phyloP scores from a whole-genome alignment of 1,140 invertebrate species.

The Araneus ventricosus region DNA sequence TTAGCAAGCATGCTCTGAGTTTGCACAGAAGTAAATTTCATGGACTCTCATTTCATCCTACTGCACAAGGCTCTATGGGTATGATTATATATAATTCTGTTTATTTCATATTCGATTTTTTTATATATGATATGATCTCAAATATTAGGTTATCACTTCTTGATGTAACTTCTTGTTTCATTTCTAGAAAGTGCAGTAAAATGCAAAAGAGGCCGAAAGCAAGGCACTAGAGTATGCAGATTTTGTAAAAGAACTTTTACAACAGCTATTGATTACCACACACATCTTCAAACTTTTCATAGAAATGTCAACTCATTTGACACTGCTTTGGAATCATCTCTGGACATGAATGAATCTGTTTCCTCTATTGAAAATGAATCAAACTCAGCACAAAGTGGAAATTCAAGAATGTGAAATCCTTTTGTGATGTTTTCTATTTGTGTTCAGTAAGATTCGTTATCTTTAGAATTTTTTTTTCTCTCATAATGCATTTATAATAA shows the following conservation, averaged over 20 bases:
- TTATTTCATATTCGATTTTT: not conserved
- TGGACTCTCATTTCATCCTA: constrained; percentile 15
- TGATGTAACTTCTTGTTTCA: not conserved
- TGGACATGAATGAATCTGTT: constrained; percentile 28
- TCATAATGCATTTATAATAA: not conserved
- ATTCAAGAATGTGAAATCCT: constrained; percentile 20
- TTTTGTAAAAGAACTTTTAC: constrained; percentile 72
- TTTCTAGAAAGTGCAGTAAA: constrained; percentile 46
- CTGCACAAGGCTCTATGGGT: constrained; percentile 29
- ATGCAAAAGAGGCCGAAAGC: constrained; percentile 64
- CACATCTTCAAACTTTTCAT: constrained; percentile 60
- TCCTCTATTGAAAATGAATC: constrained; percentile 56
- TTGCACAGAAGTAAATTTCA: constrained; percentile 72
- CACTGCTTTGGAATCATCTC: not conserved
- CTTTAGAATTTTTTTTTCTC: not conserved
- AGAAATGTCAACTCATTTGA: not conserved
- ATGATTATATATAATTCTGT: not conserved
- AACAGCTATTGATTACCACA: constrained; percentile 6
- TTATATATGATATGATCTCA: not conserved
- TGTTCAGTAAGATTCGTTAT: not conserved
- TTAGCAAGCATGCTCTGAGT: constrained; percentile 65
- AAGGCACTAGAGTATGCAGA: constrained; percentile 64
- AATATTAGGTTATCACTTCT: not conserved
- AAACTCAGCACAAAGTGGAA: constrained; percentile 51
- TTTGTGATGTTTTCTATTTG: not conserved